Evolutionary conservation across 2,888 invertebrate genomes (phyloP).

Genomic region (Polyommatus iphigenia): DNA sequence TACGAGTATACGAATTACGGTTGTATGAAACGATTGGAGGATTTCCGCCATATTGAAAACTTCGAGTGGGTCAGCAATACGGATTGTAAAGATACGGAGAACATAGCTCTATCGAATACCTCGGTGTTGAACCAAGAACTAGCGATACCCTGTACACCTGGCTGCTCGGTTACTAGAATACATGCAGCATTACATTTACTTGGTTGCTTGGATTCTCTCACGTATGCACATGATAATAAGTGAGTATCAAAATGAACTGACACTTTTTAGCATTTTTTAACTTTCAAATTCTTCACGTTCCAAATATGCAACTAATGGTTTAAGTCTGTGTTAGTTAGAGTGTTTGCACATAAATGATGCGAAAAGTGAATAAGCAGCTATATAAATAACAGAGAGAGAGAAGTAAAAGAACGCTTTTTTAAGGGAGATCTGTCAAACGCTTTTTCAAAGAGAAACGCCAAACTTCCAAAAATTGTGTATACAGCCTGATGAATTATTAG

Average conservation of each 20-base stretch:
- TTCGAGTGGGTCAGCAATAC: constrained; percentile 58
- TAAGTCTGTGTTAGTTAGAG: no score
- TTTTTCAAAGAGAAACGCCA: no score
- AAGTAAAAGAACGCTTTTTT: no score
- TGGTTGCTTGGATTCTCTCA: constrained; percentile 93
- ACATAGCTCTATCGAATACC: constrained; percentile 64
- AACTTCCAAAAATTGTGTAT: no score
- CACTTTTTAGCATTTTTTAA: no score
- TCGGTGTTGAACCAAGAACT: constrained; percentile 90
- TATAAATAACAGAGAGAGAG: no score
- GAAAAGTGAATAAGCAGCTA: no score
- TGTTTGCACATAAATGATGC: no score
- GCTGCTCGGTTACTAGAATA: constrained; percentile 87
- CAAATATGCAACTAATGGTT: no score
- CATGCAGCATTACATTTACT: constrained; percentile 95
- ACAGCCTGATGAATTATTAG: no score
- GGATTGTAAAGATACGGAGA: constrained; percentile 55
- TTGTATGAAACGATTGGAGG: constrained; percentile 66
- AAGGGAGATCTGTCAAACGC: no score
- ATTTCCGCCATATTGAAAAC: constrained; percentile 64
- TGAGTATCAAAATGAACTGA: constrained; percentile 48
- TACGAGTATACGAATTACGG: constrained; percentile 69
- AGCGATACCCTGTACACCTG: constrained; percentile 86
- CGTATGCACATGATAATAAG: constrained; percentile 87
- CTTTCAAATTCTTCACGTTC: no score